Evolutionary conservation across 2,888 invertebrate species (phyloP), one percentile per base, ranked within the genome.

Genomic region (Dinocampus coccinellae): DNA sequence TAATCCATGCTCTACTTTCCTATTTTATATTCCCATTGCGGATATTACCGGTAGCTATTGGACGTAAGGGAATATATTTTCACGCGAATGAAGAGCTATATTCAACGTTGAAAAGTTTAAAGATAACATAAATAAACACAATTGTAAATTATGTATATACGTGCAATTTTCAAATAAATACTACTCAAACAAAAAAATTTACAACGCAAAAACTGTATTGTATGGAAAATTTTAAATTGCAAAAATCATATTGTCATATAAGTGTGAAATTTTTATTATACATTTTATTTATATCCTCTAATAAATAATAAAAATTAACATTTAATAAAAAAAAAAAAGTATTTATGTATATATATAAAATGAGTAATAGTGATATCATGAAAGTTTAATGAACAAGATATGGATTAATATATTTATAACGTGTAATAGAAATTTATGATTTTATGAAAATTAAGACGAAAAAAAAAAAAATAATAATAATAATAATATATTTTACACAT

Each of bases 1-100:
- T 58, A 58, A 58, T 58, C 58, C 58, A 33, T 29, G 58, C 58
- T 58, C 58, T 58, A 58, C 33, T 58, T 58, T 58, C 47, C 26
- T 58, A 58, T 58, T 58, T 58, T 58, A 58, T 58, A 58, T 34
- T 47, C 33, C 58, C 58, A 29, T 29, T 20, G 58, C 29, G 58
- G 33, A 58, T 58, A 58, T 58, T 58, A 58, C 58, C 58, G 20
- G 33, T 58, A 24, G 58, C 29, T 58, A 58, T 33, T 47, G 47
- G 47, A 47, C 47, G 16, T 58, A 58, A 29, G 29, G 33, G 58
- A 33, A 58, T 26, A 34, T 58, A 58, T 58, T 58, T 29, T 47
- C 47, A 47, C 58, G 33, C 34, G 58, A 58, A 58, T 58, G 58
- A 58, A 58, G 58, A 58, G 58, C 33, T 34, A 58, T 58, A 29